Base-by-base conservation (phyloP, 2,888 invertebrate species). In the Eupithecia subfuscata region DNA sequence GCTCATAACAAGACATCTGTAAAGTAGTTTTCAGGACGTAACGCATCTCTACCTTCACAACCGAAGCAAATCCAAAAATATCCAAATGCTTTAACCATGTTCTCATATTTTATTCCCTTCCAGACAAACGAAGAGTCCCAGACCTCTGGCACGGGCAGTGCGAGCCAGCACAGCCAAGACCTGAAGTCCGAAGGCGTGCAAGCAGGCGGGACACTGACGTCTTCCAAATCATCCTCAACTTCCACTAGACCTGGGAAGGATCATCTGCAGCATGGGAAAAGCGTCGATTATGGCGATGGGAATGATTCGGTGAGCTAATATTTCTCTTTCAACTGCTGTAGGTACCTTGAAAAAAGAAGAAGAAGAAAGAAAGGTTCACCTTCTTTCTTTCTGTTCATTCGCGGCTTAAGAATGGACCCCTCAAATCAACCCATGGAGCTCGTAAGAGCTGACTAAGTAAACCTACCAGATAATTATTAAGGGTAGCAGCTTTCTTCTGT, bases 171-270 rank as follows among this genome's bases (percentile, higher is more conserved):
- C 72, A 86, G 87, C 11, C 94, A 92, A 85, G 96, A 95, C 84
- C 94, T 92, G 85, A 96, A 94, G 96, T 97, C 97, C 0, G 98
- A 98, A 89, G 97, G 97, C 1, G 97, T 97, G 2, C 98, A 98
- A 89, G 97, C 97, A 0, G 97, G 97, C 18, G 97, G 97, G 2
- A 96, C 97, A 0, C 90, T 97, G 72, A 94, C 95, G 48, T 93
- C 95, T 56, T 96, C 96, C 80, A 96, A 96, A 78, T 96, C 96
- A 63, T 96, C 96, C 0, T 95, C 96, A 14, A 96, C 96, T 1
- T 96, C 95, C 70, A 96, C 96, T 45, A 93, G 96, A 78, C 92
- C 95, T 69, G 95, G 90, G 75, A 95, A 94, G 79, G 95, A 95
- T 45, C 93, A 94, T 79, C 84, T 95, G 34, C 94, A 95, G 76